Base-by-base conservation (phyloP, 2,113 vertebrate genomes). In the Ochotona princeps region DNA sequence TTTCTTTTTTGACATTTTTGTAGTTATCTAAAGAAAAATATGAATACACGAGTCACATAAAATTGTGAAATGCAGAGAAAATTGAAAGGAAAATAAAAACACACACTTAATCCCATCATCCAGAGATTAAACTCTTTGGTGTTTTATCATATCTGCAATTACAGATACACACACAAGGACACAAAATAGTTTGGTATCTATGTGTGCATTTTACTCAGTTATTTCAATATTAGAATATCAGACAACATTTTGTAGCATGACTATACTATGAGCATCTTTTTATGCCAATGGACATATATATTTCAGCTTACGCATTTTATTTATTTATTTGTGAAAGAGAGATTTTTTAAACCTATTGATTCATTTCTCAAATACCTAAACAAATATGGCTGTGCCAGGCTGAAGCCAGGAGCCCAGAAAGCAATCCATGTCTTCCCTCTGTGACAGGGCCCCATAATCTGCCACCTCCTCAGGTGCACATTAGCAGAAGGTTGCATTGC, bases 21-120 rank as follows among this genome's bases (percentile, higher is more conserved):
- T 26, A 57, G 87, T 14, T 73, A 80, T 69, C 69, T 25, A 91
- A 74, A 23, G n/a, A 26, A 78, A 44, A 44, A 44, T 3, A 44
- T 44, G 38, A 44, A 51, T 88, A 70, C 4, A 23, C 25, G 18
- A 38, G 6, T 63, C n/a, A 67, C 49, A 70, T 44, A 84, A 78
- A 94, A 65, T 54, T 35, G 61, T 35, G 74, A 93, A 92, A 78
- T 63, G 1, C 15, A 83, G 75, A 83, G 75, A 83, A 84, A 38
- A 54, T 79, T 67, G 65, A 63, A 78, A 89, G 51, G 7, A 78
- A 44, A 72, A 81, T 65, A 65, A 88, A 44, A 83, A 65, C 81
- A 2, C 0, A 20, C 6, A 38, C 66, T 28, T 57, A 84, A 78
- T 69, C 6, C 1, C 11, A 75, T 11, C 69, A 67, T 38, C 25